Conservation (phyloP, 2,888 invertebrate genomes). For the Sicus ferrugineus region DNA sequence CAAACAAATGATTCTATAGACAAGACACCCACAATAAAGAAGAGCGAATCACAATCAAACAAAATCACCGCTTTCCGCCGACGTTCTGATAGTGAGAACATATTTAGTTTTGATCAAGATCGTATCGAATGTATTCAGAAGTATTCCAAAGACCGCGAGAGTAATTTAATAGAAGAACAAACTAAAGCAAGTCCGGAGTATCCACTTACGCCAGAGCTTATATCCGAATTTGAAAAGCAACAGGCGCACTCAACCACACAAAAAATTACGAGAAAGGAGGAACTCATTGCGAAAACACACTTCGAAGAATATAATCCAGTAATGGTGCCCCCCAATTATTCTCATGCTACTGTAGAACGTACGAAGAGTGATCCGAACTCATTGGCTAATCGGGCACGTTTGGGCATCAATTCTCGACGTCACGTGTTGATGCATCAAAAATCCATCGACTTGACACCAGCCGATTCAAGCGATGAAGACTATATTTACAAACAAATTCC, state of each 20-base stretch:
- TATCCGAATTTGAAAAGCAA: constrained; percentile 72
- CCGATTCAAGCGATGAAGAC: constrained; percentile 86
- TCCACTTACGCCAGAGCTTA: constrained; percentile 68
- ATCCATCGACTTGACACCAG: constrained; percentile 83
- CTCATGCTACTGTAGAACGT: constrained; percentile 79
- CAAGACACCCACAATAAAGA: constrained; percentile 50
- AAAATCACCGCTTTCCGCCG: constrained; percentile 68
- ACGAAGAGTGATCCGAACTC: constrained; percentile 89
- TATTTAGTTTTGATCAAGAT: constrained; percentile 80
- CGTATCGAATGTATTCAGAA: constrained; percentile 77
- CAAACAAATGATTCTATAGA: constrained; percentile 60
- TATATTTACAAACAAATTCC: constrained; percentile 79
- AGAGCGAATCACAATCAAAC: constrained; percentile 56
- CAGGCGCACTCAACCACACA: constrained; percentile 60
- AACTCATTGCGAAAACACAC: constrained; percentile 73
- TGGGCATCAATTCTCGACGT: constrained; percentile 77
- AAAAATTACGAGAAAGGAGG: constrained; percentile 71
- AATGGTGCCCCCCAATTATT: constrained; percentile 68
- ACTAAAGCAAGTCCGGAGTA: constrained; percentile 68
- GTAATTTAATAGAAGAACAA: constrained; percentile 65
- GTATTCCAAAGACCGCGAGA: constrained; percentile 60
- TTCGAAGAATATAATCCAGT: constrained; percentile 78
- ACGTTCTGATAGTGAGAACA: constrained; percentile 74
- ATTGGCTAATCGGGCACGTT: constrained; percentile 75
- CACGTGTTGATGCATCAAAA: constrained; percentile 86